Evolutionary conservation across 2,888 invertebrate species (phyloP), one percentile per base, ranked within the genome.

Genomic region (Iphiclides podalirius): DNA sequence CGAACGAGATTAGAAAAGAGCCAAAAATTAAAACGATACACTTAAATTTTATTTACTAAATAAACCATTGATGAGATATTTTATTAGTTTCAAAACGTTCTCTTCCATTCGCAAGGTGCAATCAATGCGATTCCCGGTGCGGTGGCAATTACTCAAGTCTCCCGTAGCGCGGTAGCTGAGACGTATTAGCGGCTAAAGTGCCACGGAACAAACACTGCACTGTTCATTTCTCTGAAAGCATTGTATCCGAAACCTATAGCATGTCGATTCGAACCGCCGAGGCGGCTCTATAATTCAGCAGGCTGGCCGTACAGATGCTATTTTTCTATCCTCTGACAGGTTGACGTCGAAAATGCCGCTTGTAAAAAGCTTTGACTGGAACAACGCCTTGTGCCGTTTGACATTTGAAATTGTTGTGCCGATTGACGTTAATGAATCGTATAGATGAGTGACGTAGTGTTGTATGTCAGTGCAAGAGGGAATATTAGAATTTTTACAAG

Each of bases 221-320:
- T 56, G 81, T 76, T 83, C 81, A 81, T 82, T 80, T 76, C 67
- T 74, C 67, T 75, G 69, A 84, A 66, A 84, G 83, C 85, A n/a
- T n/a, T n/a, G n/a, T n/a, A n/a, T n/a, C n/a, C n/a, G n/a, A n/a
- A n/a, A n/a, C n/a, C n/a, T n/a, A n/a, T n/a, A n/a, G n/a, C n/a
- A 70, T 70, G 67, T 75, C 77, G 66, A 69, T 63, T 61, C 47
- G 37, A 42, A 52, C 48, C 55, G 48, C 46, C 54, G 47, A 49
- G 56, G 53, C 60, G 44, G 54, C 57, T 78, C 59, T 67, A 81
- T 79, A 82, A 82, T 82, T 77, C 80, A 82, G 61, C 38, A 52
- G 58, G 48, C 46, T 53, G 44, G 35, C 42, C 53, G 57, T 54
- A 53, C 56, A 53, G 58, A 54, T 57, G 62, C 63, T 61, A 75